Conservation (phyloP, 2,888 invertebrate genomes). For the Pantelozetes paolii region DNA sequence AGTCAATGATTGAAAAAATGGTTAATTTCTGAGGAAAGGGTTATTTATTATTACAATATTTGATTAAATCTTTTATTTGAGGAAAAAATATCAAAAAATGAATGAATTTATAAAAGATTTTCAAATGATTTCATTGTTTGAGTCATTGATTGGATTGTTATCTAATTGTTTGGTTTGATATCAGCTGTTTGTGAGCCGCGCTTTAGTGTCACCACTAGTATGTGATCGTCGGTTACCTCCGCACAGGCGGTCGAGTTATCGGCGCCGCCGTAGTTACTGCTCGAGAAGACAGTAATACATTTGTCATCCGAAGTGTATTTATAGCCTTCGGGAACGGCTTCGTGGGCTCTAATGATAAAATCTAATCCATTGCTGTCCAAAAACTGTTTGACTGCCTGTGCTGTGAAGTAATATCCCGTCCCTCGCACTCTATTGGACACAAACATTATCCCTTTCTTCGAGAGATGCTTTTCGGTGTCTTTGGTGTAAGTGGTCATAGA, state of each 20-base stretch:
- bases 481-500: constrained; percentile 3
- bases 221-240: background rate
- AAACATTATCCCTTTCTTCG: background rate
- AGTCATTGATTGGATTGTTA: too few relatives aligned
- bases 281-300: constrained; percentile 1
- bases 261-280: background rate
- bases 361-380: background rate
- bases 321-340: background rate
- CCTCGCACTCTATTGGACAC: background rate
- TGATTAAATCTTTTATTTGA: too few relatives aligned
- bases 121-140: too few relatives aligned
- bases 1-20: too few relatives aligned
- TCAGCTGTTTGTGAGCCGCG: too few relatives aligned
- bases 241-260: background rate
- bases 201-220: too few relatives aligned
- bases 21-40: too few relatives aligned
- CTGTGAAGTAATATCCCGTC: background rate
- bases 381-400: background rate
- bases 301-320: background rate
- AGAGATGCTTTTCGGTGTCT: too few relatives aligned
- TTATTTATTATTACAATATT: too few relatives aligned
- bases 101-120: too few relatives aligned
- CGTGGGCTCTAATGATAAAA: constrained; percentile 13
- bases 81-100: too few relatives aligned
- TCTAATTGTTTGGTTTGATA: too few relatives aligned